Conservation (phyloP, 2,113 vertebrate species). For the Telmatochromis sp. region DNA sequence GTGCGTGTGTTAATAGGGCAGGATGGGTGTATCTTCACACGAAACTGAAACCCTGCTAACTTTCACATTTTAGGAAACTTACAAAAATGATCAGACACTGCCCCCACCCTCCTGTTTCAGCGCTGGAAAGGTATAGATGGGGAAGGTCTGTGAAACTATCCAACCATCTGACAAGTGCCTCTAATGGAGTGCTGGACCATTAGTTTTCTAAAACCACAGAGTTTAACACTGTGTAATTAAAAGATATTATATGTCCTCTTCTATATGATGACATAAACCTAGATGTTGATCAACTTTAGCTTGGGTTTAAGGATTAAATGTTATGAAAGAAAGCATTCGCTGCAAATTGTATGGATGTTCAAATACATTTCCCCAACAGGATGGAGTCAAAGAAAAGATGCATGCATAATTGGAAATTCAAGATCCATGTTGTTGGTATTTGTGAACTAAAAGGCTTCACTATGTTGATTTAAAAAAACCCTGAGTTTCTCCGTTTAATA, state of each 20-base stretch:
- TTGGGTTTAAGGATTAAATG: background rate
- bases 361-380: background rate
- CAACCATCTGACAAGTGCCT: background rate
- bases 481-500: background rate
- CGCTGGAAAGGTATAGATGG: background rate
- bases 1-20: background rate
- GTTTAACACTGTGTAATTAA: background rate
- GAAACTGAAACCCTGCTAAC: background rate
- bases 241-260: background rate
- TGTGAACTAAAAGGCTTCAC: background rate
- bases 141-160: background rate
- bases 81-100: background rate
- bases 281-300: background rate
- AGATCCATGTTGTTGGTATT: background rate
- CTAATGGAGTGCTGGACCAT: background rate
- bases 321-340: background rate
- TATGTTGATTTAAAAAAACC: fast-evolving
- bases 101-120: background rate
- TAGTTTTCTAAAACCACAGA: background rate
- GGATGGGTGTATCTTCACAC: background rate
- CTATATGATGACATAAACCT: background rate
- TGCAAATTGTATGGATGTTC: background rate
- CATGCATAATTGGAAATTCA: background rate
- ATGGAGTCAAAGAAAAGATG: background rate
- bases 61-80: background rate